phyloP scores from a whole-genome alignment of 2,888 invertebrate genomes.

The Blastobasis adustella region DNA sequence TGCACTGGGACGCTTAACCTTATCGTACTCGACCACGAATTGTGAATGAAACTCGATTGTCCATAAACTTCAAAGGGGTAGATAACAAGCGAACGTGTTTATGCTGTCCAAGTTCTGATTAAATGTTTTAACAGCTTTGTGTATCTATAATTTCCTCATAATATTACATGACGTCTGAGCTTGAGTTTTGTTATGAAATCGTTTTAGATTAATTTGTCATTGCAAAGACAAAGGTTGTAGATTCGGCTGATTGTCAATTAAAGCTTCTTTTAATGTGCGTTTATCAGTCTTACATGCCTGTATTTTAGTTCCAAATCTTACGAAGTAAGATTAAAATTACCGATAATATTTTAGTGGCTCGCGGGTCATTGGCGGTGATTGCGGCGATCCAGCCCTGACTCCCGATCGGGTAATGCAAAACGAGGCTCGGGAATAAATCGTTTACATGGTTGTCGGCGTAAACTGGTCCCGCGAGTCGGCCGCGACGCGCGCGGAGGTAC shows the following conservation, averaged over 20 bases:
- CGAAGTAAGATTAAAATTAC: too few relatives aligned
- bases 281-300: too few relatives aligned
- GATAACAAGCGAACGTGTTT: slow-evolving; percentile 7
- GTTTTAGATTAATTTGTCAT: background rate
- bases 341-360: background rate
- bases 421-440: slow-evolving; percentile 70
- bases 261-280: too few relatives aligned
- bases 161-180: too few relatives aligned
- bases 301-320: too few relatives aligned
- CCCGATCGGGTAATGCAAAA: slow-evolving; percentile 71
- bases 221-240: too few relatives aligned
- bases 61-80: slow-evolving; percentile 12
- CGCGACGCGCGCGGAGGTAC: slow-evolving; percentile 43
- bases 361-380: slow-evolving; percentile 13
- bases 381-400: slow-evolving; percentile 53
- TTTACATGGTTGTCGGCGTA: slow-evolving; percentile 75
- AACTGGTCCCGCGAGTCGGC: slow-evolving; percentile 59
- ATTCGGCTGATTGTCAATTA: too few relatives aligned
- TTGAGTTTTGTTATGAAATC: too few relatives aligned
- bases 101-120: too few relatives aligned
- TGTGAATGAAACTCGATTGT: slow-evolving; percentile 9
- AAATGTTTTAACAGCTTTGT: too few relatives aligned
- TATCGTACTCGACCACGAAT: slow-evolving; percentile 16
- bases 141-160: too few relatives aligned
- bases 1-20: slow-evolving; percentile 16